Evolutionary conservation across 2,113 vertebrate species (phyloP).

Genomic region (Cebus imitator): DNA sequence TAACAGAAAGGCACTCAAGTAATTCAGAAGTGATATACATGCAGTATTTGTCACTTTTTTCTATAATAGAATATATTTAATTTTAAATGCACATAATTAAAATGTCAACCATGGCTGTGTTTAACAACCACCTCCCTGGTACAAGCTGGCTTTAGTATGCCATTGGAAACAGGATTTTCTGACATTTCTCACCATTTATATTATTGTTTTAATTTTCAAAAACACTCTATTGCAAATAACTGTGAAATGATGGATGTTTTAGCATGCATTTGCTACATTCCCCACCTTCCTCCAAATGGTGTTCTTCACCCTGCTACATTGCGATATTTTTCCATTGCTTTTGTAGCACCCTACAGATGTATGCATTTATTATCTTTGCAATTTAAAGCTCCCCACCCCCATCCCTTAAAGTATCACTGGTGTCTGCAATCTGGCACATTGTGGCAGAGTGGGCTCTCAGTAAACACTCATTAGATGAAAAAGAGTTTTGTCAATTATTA

Average conservation of each 20-base stretch:
- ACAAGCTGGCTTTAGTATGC: too few relatives aligned
- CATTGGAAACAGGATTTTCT: not conserved
- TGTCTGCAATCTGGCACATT: too few relatives aligned
- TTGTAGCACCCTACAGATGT: fast-evolving
- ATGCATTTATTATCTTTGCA: fast-evolving
- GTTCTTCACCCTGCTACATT: fast-evolving
- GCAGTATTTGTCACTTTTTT: not conserved
- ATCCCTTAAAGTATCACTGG: fast-evolving
- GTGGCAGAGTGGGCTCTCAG: not conserved
- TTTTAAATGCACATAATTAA: not conserved
- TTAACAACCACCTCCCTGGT: not conserved
- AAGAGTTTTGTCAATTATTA: not conserved
- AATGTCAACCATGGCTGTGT: not conserved
- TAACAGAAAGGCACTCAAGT: not conserved
- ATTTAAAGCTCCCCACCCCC: too few relatives aligned
- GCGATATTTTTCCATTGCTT: not conserved
- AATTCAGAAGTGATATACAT: not conserved
- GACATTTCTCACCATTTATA: not conserved
- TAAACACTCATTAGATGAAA: not conserved
- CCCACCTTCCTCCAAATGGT: fast-evolving
- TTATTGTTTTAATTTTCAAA: not conserved
- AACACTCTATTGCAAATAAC: not conserved
- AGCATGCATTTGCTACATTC: fast-evolving
- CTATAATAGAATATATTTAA: not conserved
- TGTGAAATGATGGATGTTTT: too few relatives aligned